Percentiles rank a stretch among this genome's conserved stretches.
Conservation (phyloP, 2,113 vertebrate genomes). For the Pitta sordida region DNA sequence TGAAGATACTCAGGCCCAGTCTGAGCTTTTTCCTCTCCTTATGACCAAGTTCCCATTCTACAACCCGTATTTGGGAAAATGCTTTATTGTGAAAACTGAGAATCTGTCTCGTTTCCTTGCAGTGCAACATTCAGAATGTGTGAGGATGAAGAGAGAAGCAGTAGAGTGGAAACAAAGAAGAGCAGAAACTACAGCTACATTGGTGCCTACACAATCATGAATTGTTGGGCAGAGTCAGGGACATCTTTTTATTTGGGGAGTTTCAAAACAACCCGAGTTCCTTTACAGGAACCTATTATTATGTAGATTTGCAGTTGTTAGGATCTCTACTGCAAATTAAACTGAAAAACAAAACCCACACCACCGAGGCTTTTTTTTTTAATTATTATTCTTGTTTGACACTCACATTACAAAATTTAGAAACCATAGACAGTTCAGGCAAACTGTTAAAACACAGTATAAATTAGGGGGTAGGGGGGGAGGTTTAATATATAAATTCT, state of each 20-base stretch:
- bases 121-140: neutral
- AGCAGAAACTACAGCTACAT: neutral
- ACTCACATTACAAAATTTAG: conserved; percentile 77
- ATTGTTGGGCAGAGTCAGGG: neutral
- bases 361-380: neutral
- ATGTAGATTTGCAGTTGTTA: neutral
- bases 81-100: neutral
- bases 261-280: neutral
- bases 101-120: neutral
- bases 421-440: conserved; percentile 75
- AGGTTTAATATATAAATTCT: conserved; percentile 71
- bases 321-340: neutral
- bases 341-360: neutral
- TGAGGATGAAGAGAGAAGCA: neutral
- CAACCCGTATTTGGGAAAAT: neutral
- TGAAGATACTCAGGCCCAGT: neutral
- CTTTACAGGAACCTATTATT: neutral
- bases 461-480: conserved; percentile 72
- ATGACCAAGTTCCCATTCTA: neutral
- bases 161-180: neutral
- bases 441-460: conserved; percentile 81
- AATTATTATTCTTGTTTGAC: conserved; percentile 56
- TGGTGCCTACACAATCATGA: neutral
- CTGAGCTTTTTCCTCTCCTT: neutral
- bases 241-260: neutral